Percentiles rank a stretch among this genome's conserved stretches.
phyloP scores from a whole-genome alignment of 2,888 invertebrate species.

The Agrochola lota region DNA sequence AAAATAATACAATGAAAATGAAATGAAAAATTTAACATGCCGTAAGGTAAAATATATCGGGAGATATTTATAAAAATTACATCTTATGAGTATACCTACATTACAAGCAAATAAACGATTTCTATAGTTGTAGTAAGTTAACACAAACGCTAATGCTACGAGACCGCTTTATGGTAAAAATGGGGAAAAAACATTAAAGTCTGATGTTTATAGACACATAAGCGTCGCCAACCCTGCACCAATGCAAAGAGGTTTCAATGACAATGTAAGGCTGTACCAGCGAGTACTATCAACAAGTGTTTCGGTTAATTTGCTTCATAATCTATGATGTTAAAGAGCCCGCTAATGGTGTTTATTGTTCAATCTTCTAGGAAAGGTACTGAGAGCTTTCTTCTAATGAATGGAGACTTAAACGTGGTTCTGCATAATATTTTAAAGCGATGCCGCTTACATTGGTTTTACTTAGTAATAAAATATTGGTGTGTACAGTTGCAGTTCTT shows the following conservation, averaged over 20 bases:
- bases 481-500: background rate
- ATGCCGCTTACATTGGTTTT: conserved; percentile 24
- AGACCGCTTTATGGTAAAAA: background rate
- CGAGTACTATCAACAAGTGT: conserved; percentile 28
- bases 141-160: too few relatives aligned
- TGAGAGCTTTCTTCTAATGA: conserved; percentile 49
- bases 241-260: conserved; percentile 17
- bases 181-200: background rate
- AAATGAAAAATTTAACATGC: too few relatives aligned
- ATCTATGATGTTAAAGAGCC: conserved; percentile 30
- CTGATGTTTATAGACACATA: background rate
- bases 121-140: too few relatives aligned
- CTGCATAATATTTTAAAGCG: conserved; percentile 36
- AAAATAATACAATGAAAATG: too few relatives aligned
- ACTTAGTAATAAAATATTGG: conserved; percentile 9
- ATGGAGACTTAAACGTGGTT: conserved; percentile 32
- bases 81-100: too few relatives aligned
- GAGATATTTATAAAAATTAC: too few relatives aligned
- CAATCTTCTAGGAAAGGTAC: conserved; percentile 18
- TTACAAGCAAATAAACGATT: too few relatives aligned
- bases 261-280: conserved; percentile 30
- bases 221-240: conserved; percentile 25
- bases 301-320: conserved; percentile 54
- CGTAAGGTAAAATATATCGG: too few relatives aligned
- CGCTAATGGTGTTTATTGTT: conserved; percentile 56